These are phyloP conservation scores for Drosophila funebris DNA, from an alignment of 1,140 invertebrate genomes.

Conservation along the genomic window DNA sequence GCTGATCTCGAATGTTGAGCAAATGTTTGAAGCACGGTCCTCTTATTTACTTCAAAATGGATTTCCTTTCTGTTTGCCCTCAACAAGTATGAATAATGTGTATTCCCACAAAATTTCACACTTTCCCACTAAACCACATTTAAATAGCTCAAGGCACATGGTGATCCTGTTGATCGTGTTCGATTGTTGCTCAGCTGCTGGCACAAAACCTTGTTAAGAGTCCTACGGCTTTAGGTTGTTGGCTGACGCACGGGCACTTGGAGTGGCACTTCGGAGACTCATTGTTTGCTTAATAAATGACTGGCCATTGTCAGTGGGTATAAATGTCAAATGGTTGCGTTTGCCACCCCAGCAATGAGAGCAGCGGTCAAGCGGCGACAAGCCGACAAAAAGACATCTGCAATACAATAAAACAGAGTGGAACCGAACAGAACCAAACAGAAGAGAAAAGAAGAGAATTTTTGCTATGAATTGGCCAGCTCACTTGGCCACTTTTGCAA, in stretches of 20 bases:
- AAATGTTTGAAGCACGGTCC: background rate
- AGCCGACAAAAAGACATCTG: constrained; percentile 27
- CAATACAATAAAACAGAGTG: constrained; percentile 21
- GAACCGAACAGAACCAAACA: too few relatives aligned
- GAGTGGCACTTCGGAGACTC: constrained; percentile 53
- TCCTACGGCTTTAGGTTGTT: background rate
- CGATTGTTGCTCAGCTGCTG: constrained; percentile 62
- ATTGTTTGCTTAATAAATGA: constrained; percentile 76
- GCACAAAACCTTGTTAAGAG: constrained; percentile 54
- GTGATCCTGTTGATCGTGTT: constrained; percentile 22
- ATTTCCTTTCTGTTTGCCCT: background rate
- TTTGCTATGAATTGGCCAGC: constrained; percentile 21
- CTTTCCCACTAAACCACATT: constrained; percentile 49
- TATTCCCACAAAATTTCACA: constrained; percentile 46
- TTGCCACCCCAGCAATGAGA: constrained; percentile 60
- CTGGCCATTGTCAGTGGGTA: constrained; percentile 67
- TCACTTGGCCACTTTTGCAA: constrained; percentile 54
- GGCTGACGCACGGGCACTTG: background rate
- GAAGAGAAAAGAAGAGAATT: constrained; percentile 19
- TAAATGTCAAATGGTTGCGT: constrained; percentile 76
- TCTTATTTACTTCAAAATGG: constrained; percentile 17
- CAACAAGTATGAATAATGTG: background rate
- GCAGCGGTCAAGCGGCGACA: constrained; percentile 63
- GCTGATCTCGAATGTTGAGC: background rate
- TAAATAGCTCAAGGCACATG: constrained; percentile 46